A percentile compares a stretch with the other conserved stretches of the same genome.
Evolutionary conservation across 2,888 invertebrate species (phyloP).

Genomic region (Osmoderma eremita): DNA sequence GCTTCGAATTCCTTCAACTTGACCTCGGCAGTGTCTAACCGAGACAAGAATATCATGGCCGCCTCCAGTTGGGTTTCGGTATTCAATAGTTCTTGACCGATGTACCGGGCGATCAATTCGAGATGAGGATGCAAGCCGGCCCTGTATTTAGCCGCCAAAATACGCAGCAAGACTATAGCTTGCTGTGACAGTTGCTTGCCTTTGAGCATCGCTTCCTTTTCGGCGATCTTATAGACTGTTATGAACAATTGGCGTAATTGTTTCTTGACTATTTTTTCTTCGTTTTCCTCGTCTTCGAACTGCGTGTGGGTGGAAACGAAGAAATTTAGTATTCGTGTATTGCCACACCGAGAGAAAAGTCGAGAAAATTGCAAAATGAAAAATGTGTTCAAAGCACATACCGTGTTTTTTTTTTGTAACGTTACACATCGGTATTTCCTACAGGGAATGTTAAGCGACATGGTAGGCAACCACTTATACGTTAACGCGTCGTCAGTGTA

Average conservation of each 20-base stretch:
- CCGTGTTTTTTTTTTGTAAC: too few relatives aligned
- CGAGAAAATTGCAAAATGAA: too few relatives aligned
- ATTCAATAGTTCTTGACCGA: constrained; percentile 53
- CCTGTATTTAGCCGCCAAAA: constrained; percentile 53
- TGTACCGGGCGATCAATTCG: constrained; percentile 55
- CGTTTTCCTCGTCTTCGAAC: constrained; percentile 55
- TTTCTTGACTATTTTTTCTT: constrained; percentile 53
- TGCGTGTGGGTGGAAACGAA: too few relatives aligned
- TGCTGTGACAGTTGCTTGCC: constrained; percentile 46
- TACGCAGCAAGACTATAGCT: constrained; percentile 49
- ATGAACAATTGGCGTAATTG: constrained; percentile 53
- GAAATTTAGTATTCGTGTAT: too few relatives aligned
- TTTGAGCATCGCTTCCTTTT: constrained; percentile 49
- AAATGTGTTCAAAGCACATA: too few relatives aligned
- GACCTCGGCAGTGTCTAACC: constrained; percentile 53
- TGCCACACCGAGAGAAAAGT: too few relatives aligned
- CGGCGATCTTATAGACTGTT: constrained; percentile 53
- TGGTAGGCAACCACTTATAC: too few relatives aligned
- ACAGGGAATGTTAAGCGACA: too few relatives aligned
- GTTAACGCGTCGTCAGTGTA: too few relatives aligned
- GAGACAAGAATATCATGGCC: constrained; percentile 54
- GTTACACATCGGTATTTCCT: too few relatives aligned
- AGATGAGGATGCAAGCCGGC: constrained; percentile 54
- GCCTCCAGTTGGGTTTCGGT: constrained; percentile 55
- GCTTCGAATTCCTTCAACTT: constrained; percentile 53